Conservation (phyloP, 2,888 invertebrate species). For the Ligdia adustata region DNA sequence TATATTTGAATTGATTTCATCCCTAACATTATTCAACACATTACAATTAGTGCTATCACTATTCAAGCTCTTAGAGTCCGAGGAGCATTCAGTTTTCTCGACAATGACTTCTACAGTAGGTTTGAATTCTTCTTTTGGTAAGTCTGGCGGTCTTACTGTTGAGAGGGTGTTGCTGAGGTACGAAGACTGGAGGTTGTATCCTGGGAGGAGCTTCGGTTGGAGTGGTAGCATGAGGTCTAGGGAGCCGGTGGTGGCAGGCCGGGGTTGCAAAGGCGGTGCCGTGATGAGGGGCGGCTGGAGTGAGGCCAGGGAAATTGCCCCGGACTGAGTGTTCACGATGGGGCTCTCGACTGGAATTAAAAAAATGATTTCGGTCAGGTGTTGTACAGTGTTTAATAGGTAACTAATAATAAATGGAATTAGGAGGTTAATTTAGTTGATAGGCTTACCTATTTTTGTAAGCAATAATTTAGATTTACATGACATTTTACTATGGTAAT, state of each 20-base stretch:
- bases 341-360: slow-evolving; percentile 84
- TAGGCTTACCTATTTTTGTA: too few species aligned
- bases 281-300: slow-evolving; percentile 80
- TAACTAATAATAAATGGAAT: not conserved
- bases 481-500: too few species aligned
- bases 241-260: slow-evolving; percentile 88
- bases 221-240: slow-evolving; percentile 88
- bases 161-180: slow-evolving; percentile 80
- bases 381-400: not conserved
- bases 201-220: slow-evolving; percentile 87
- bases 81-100: slow-evolving; percentile 57
- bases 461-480: too few species aligned
- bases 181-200: slow-evolving; percentile 78
- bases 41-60: slow-evolving; percentile 55
- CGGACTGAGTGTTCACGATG: slow-evolving; percentile 74
- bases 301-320: slow-evolving; percentile 78
- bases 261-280: slow-evolving; percentile 86
- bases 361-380: slow-evolving; percentile 30
- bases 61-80: slow-evolving; percentile 36
- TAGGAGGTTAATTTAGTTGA: not conserved
- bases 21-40: slow-evolving; percentile 49
- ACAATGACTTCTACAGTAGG: slow-evolving; percentile 66
- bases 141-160: slow-evolving; percentile 73
- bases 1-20: slow-evolving; percentile 74
- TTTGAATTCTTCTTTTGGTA: slow-evolving; percentile 59